Evolutionary conservation across 2,113 vertebrate genomes (phyloP), one percentile per base, ranked within the genome.

Genomic region (Bostrychus sinensis): DNA sequence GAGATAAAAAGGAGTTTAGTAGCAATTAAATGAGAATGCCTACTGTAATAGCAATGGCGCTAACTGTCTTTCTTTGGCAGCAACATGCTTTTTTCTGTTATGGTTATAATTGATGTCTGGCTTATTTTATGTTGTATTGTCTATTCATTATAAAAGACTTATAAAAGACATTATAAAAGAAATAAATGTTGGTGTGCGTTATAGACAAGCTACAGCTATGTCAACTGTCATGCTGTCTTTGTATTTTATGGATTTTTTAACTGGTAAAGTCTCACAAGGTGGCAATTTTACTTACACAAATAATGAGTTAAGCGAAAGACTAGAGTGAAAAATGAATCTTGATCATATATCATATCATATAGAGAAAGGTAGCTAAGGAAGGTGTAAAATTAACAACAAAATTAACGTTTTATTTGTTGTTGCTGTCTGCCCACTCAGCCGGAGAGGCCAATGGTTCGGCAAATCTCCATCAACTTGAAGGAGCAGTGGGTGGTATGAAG

Each of bases 401-500:
- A 55, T 53, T 11, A 42, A 23, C 2, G 37, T 57, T 16, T 50
- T 66, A 62, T 28, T 22, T 69, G 19, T 54, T 70, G 13, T 80
- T 72, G 50, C 43, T 80, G 42, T 28, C 55, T 30, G 71, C 19
- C 38, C 50, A 55, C n/a, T 45, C 43, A 37, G 45, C 43, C 17
- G 50, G 66, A 17, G 67, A 68, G 43, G 37, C 20, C 65, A 25
- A 1, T 59, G 51, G 10, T 9, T 12, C 8, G 36, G 46, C 72
- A 78, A 58, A 2, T 22, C 56, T 30, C 43, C 53, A 54, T n/a
- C 62, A 41, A 60, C 22, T 50, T 69, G 19, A 54, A 50, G 64
- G 8, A 20, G 3, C 41, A 36, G 41, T 14, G 66, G 56, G 39
- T 51, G 69, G 66, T 76, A 73, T 62, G 36, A 8, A 46, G 56